Base-by-base conservation (phyloP, 2,113 vertebrate species). In the Grantiella picta region DNA sequence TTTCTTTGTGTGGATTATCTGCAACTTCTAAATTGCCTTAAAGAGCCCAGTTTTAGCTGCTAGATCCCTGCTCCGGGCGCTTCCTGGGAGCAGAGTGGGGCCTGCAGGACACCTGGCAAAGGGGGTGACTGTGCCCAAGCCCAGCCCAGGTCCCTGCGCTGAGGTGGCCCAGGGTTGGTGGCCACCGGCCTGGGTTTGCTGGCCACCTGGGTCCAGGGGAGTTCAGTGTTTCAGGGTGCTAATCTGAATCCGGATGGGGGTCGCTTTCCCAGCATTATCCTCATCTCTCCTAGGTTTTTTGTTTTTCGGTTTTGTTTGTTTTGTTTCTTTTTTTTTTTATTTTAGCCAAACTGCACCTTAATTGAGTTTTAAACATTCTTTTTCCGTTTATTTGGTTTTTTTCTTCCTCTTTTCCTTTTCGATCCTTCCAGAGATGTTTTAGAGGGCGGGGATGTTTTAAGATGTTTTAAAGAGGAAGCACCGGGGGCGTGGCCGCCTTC, bases 11-110 rank as follows among this genome's bases (percentile, higher is more conserved):
- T 96, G 97, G 97, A 96, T 96, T 96, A 91, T 96, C 96, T 97
- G 96, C 97, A 97, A 95, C 97, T 97, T 98, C 97, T 96, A 89
- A 97, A 98, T 98, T 98, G 98, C 98, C 98, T 98, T 98, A 98
- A 98, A 95, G 96, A 98, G 97, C 97, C 97, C 97, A 95, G 89
- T 94, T 97, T 94, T 95, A 97, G 97, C 97, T 97, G 97, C 97
- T 97, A 96, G 94, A 95, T 94, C 91, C 56, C 42, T 54, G 97
- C 95, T 97, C 95, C 94, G 33, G 44, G 89, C 69, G 91, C 89
- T 83, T 83, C 82, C 60, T 11, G 90, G 96, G 93, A 97, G 96
- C 96, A 93, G 94, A 96, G 93, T 81, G 94, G 89, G 66, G 36
- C 96, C 96, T 97, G 90, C 91, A 95, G 96, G 93, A 88, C 96